Conservation (phyloP, 37 sponge, comb jelly and placozoan species). For the Spongilla lacustris region DNA sequence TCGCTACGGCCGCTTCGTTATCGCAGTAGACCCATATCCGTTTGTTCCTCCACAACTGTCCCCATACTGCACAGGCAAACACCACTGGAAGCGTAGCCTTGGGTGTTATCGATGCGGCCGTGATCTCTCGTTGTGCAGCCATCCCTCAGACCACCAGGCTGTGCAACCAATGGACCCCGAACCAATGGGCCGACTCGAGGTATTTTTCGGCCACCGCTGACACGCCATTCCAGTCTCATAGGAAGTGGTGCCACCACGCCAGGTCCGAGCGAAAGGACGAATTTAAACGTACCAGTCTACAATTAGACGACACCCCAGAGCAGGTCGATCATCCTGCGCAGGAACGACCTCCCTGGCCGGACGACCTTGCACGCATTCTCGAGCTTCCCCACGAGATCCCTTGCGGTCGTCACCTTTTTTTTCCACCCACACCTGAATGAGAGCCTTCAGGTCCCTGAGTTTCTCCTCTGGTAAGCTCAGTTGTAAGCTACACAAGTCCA, state of each 20-base stretch:
- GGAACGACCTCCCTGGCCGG: slow-evolving; percentile 18
- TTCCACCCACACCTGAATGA: background rate
- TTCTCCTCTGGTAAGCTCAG: slow-evolving; percentile 29
- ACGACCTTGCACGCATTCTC: slow-evolving; percentile 33
- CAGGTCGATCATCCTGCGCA: slow-evolving; percentile 20
- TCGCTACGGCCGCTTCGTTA: slow-evolving; percentile 45
- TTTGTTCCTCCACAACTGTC: slow-evolving; percentile 6
- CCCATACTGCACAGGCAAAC: slow-evolving; percentile 49
- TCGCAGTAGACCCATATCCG: slow-evolving; percentile 24
- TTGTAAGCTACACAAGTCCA: slow-evolving; percentile 10
- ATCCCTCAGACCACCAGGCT: slow-evolving; percentile 7
- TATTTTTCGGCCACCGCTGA: background rate
- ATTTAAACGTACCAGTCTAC: slow-evolving; percentile 30
- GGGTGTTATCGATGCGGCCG: slow-evolving; percentile 13
- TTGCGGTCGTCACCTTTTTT: background rate
- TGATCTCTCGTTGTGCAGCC: slow-evolving; percentile 36
- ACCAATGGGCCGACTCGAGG: background rate
- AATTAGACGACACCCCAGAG: background rate
- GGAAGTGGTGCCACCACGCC: slow-evolving; percentile 33
- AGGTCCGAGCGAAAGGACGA: slow-evolving; percentile 16
- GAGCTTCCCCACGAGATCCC: slow-evolving; percentile 21
- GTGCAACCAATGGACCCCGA: slow-evolving; percentile 39
- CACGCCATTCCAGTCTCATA: slow-evolving; percentile 27
- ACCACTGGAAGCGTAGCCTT: slow-evolving; percentile 35
- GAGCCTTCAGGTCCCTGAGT: slow-evolving; percentile 11